Base-by-base conservation (phyloP, 2,888 invertebrate species). In the Agrochola litura region DNA sequence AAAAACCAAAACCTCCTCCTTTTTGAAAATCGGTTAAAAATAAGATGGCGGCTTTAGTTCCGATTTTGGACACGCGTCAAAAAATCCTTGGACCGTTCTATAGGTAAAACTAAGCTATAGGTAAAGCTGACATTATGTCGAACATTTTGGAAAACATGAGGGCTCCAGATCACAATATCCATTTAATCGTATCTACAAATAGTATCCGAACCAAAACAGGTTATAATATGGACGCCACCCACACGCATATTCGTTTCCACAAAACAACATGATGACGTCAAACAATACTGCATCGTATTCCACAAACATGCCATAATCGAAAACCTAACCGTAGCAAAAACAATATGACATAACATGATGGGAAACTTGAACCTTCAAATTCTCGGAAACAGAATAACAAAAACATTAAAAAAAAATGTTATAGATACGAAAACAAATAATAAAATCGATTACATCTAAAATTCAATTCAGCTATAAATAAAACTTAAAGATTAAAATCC, bases 401-500 rank as follows among this genome's bases (percentile, higher is more conserved):
- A n/a, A 49, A 58, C n/a, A 2, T 16, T 5, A n/a, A 30, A 30
- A 30, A 30, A 9, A 14, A 22, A 43, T 54, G 8, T 0, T n/a
- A 14, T 1, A 43, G 0, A 9, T n/a, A 54, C 37, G 16, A 68
- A 67, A 73, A 67, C 54, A 71, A 81, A 73, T 61, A 70, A 68
- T n/a, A 74, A 72, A 85, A 60, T 41, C n/a, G 5, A 37, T 58
- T 43, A 58, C 49, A 70, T 70, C 37, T 64, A 30, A 67, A 79
- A 74, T 22, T 46, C 70, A 46, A 63, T 49, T 54, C 61, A 67
- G 43, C 63, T 56, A 65, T 77, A 77, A 71, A 85, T 73, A 76
- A 64, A 83, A 43, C n/a, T 58, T 46, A 22, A 58, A 78, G 58
- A 85, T 77, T 72, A 79, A 74, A 81, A 88, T 87, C 89, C 81